Base-by-base conservation (phyloP, 2,797 vertebrate species). In the Leuciscus waleckii region DNA sequence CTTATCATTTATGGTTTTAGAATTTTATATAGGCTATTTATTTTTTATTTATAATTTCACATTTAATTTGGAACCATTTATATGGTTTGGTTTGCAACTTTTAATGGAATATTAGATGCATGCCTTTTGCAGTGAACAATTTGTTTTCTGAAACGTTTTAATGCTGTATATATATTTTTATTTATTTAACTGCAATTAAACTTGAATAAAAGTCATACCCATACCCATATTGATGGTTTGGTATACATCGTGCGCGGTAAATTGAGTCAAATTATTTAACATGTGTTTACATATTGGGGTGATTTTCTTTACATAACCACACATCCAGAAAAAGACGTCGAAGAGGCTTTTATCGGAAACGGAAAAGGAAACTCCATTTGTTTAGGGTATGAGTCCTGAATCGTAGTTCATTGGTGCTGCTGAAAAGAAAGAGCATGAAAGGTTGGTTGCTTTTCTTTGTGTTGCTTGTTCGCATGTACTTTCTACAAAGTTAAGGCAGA, bases 341-440 rank as follows among this genome's bases (percentile, higher is more conserved):
- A 23, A 32, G 51, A n/a, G 67, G 26, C 76, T 85, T 79, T 79
- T 85, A 85, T 71, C 56, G 6, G 21, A 51, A 85, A 58, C 83
- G 83, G 83, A 85, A 85, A 37, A 32, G 83, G 83, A 85, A 85
- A 58, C 76, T 35, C 14, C 43, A 41, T 77, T 68, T 77, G 67
- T 85, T 61, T 43, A 32, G 43, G 39, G 7, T 71, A 70, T 43
- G 83, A 76, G 83, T 84, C 49, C 37, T 43, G 74, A 14, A 78
- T 43, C 76, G 67, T 79, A 71, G 79, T 81, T 21, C 67, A 85
- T 61, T 78, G 51, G 83, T 71, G 67, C 37, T 63, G 51, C 46
- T 49, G 46, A 58, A 70, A 70, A 56, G 49, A 84, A 56, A 56
- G 21, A 74, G n/a, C 74, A 77, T 43, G 37, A 69, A 56, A 79